phyloP scores from a whole-genome alignment of 2,888 invertebrate species.

The Drosophila stalkeri region DNA sequence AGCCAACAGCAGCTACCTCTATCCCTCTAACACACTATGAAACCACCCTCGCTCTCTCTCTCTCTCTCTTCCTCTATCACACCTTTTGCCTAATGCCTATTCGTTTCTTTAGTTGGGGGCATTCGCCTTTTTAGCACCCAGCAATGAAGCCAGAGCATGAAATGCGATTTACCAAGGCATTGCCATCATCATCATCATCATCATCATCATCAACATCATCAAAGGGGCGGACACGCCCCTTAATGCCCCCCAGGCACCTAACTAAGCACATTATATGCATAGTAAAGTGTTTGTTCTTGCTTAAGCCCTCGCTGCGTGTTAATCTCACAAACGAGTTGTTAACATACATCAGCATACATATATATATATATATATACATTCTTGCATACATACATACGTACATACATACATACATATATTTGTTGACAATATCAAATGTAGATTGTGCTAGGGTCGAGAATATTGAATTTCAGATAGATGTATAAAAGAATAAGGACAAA shows the following conservation, averaged over 20 bases:
- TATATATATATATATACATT: background rate
- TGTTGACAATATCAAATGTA: background rate
- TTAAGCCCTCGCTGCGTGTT: slow-evolving; percentile 32
- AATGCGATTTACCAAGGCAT: slow-evolving; percentile 73
- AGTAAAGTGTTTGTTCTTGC: slow-evolving; percentile 18
- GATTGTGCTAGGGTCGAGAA: background rate
- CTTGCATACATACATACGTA: background rate
- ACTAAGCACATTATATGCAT: background rate
- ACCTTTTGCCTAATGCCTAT: slow-evolving; percentile 44
- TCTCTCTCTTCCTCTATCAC: background rate
- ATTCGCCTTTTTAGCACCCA: slow-evolving; percentile 79
- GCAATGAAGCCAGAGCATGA: slow-evolving; percentile 66
- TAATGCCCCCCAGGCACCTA: background rate
- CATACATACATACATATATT: background rate
- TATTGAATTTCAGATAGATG: background rate
- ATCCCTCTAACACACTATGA: no score
- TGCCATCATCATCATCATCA: slow-evolving; percentile 36
- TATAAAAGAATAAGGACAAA: background rate
- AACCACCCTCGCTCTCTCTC: background rate
- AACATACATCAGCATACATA: slow-evolving; percentile 22
- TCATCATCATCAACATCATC: slow-evolving; percentile 19
- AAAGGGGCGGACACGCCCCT: slow-evolving; percentile 17
- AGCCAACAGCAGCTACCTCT: slow-evolving; percentile 28
- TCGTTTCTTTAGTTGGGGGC: slow-evolving; percentile 56
- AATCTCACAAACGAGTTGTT: slow-evolving; percentile 61